Base-by-base conservation (phyloP, 2,113 vertebrate genomes). In the Rostratula benghalensis region DNA sequence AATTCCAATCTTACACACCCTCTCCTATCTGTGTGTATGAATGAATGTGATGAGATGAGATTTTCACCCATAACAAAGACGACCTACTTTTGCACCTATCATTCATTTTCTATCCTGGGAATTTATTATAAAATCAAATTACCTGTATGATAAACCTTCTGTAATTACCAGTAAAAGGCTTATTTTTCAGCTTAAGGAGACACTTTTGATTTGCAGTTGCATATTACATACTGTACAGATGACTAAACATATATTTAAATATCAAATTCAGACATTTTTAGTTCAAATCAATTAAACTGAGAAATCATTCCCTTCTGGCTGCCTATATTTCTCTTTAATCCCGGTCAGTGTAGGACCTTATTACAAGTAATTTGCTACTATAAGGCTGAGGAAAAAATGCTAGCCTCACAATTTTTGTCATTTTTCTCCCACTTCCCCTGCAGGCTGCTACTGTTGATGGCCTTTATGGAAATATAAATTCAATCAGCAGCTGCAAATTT, bases 401-500 rank as follows among this genome's bases (percentile, higher is more conserved):
- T 97, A 97, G 95, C 88, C 95, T 98, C 97, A 98, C 80, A 81
- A 94, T 97, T 98, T 98, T 98, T 98, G 96, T 98, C 98, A 98
- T 98, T 98, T 96, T 41, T 13, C 54, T 11, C 76, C 33, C 25
- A 89, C 96, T 96, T 96, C 90, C 97, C 98, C 98, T 98, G 97
- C 98, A 98, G 98, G 98, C 98, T 98, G 98, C 97, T 98, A 98
- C 97, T 98, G 97, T 97, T 98, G 98, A 98, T 98, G 98, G 98
- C 97, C 98, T 98, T 99, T 98, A 99, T 98, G 98, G 98, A 99
- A 99, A 99, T 99, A 98, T 92, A 98, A 98, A 98, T 98, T 98
- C 98, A 99, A 99, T 98, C 98, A 99, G 98, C 98, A 98, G 98
- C 97, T 97, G 98, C 98, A 98, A 98, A 98, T 98, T 99, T 98